Evolutionary conservation across 2,888 invertebrate species (phyloP), one percentile per base, ranked within the genome.

Genomic region (Lasioglossum vierecki): DNA sequence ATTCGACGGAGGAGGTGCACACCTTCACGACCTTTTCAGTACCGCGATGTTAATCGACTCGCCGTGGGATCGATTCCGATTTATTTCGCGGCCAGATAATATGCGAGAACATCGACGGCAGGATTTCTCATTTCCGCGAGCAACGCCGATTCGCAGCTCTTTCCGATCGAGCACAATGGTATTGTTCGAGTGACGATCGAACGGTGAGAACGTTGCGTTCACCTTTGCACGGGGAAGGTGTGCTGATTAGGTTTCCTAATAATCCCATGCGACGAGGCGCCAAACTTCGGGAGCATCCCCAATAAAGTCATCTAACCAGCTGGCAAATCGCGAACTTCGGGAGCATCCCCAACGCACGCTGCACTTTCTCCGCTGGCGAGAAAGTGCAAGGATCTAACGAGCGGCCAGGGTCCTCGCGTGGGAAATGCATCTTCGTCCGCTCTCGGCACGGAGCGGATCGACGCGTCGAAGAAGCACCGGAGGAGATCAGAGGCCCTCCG

Each of bases 1-100:
- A 91, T 91, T 92, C 88, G 92, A 91, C 90, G 89, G 87, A 82
- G 85, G 86, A 88, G 87, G 84, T 86, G 83, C 83, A 78, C 82
- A 70, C 77, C 22, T 72, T 22, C 70, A 82, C 88, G 89, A 90
- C 88, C 91, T 91, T 91, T 91, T 76, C 82, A 82, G 74, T 60
- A 39, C 75, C 57, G 26, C 72, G 84, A 75, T 76, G 76, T 79
- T 88, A 75, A 86, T 86, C 79, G 79, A 57, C 77, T 80, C 83
- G 66, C 66, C 66, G 88, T 88, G 89, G 84, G 89, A 89, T 89
- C 78, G 81, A 83, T 79, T 39, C 78, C 72, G 81, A 83, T 79
- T 39, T 78, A 35, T 39, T 53, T 68, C 8, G 35, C 49, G 39
- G 6, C 4, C 53, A 63, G 66, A 76, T 60, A 82, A 22, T 53